phyloP scores from a whole-genome alignment of 1,140 invertebrate species.

The Drosophila bocki region DNA sequence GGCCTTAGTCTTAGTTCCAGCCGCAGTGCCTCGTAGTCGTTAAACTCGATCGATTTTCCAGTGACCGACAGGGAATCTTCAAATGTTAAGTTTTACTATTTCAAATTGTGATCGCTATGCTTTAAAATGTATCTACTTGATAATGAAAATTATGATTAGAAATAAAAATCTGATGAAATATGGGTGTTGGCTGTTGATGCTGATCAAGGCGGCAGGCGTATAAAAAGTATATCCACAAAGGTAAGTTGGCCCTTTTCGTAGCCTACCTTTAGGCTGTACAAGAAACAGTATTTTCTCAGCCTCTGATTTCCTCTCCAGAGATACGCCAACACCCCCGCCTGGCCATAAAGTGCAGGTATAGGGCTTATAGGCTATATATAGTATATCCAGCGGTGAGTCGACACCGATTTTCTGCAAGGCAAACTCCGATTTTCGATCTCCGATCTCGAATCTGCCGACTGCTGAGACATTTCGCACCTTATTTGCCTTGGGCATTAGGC shows the following conservation, averaged over 20 bases:
- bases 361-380: conserved; percentile 18
- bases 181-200: background rate
- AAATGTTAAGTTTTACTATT: conserved; percentile 40
- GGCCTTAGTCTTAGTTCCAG: conserved; percentile 14
- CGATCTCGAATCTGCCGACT: background rate
- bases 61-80: conserved; percentile 46
- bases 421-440: conserved; percentile 27
- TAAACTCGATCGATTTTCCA: conserved; percentile 34
- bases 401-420: conserved; percentile 52
- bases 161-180: conserved; percentile 13
- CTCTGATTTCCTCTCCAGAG: conserved; percentile 36
- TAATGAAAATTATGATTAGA: conserved; percentile 28
- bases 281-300: conserved; percentile 25
- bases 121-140: conserved; percentile 38
- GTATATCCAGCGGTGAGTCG: conserved; percentile 19
- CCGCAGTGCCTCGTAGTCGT: conserved; percentile 53
- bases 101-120: conserved; percentile 53
- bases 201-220: too few species aligned
- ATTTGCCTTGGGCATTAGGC: conserved; percentile 77
- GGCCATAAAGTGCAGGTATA: conserved; percentile 5
- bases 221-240: background rate
- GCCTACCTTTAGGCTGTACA: conserved; percentile 39
- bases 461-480: conserved; percentile 77
- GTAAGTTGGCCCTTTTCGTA: background rate
- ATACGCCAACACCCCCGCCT: conserved; percentile 24